A percentile compares a stretch with the other conserved stretches of the same genome.
These are phyloP conservation scores for Amniataba percoides DNA, from an alignment of 2,797 vertebrate species.

Conservation along the genomic window DNA sequence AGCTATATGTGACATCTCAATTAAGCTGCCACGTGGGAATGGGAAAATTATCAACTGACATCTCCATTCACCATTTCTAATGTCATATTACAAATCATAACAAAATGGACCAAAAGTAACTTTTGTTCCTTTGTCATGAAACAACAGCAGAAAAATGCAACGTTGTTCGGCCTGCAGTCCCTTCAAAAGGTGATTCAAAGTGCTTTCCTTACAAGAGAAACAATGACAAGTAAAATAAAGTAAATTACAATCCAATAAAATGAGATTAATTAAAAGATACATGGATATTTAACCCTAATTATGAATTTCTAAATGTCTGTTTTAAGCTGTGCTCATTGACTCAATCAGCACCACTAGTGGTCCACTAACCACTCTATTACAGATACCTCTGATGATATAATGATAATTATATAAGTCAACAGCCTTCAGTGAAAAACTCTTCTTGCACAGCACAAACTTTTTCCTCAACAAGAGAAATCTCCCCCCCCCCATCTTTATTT, in stretches of 20 bases:
- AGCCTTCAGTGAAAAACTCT: too few species aligned
- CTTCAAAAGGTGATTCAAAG: background rate
- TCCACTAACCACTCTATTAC: background rate
- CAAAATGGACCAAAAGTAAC: background rate
- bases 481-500: background rate
- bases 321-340: background rate
- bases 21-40: slow-evolving; percentile 6
- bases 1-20: slow-evolving; percentile 23
- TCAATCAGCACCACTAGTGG: background rate
- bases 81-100: background rate
- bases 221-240: background rate
- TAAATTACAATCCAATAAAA: background rate
- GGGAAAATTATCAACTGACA: slow-evolving; percentile 11
- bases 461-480: background rate
- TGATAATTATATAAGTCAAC: background rate
- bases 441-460: background rate
- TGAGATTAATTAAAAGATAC: background rate
- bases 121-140: background rate
- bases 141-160: background rate
- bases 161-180: background rate
- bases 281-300: background rate
- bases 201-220: background rate
- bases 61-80: background rate
- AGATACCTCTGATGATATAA: background rate
- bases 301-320: background rate